Base-by-base conservation (phyloP, 64 coral and sea anemone species). In the Astreopora myriophthalma region DNA sequence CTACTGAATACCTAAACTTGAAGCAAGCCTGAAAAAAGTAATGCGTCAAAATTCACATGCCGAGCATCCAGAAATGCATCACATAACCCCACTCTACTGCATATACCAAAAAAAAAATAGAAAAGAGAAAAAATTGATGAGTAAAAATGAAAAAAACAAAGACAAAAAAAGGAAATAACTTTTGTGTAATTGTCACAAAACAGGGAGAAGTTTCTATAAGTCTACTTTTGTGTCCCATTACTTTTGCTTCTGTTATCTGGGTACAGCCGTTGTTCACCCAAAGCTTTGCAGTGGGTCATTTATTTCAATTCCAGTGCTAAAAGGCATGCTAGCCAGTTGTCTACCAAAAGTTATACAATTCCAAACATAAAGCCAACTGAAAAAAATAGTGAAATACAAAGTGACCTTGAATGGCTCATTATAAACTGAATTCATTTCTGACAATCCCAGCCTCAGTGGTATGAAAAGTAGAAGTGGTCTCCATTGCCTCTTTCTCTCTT, bases 361-460 rank as follows among this genome's bases (percentile, higher is more conserved):
- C n/a, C n/a, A n/a, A n/a, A n/a, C n/a, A n/a, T n/a, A n/a, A n/a
- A n/a, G n/a, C n/a, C n/a, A n/a, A n/a, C n/a, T n/a, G n/a, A n/a
- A n/a, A n/a, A n/a, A n/a, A n/a, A n/a, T n/a, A n/a, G n/a, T n/a
- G n/a, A 74, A 22, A 24, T 25, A 23, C 3, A 72, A 32, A 33
- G 34, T 39, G 25, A 98, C 97, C 97, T 99, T 99, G 31, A 99
- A 91, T 22, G 94, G 64, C 25, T 95, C 86, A 71, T 96, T 93
- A 44, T 99, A 99, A 73, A 99, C 91, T 40, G 88, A 73, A 49
- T 99, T 99, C 90, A 99, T 99, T 44, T 92, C 94, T 19, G 94
- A 90, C 26, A 99, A 76, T 69, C 97, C 97, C 71, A 99, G 86
- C 67, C 97, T 80, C 66, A 99, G 75, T 48, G 97, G 97, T 32